Conservation (phyloP, 2,113 vertebrate species). For the Psilopsiagon aymara region DNA sequence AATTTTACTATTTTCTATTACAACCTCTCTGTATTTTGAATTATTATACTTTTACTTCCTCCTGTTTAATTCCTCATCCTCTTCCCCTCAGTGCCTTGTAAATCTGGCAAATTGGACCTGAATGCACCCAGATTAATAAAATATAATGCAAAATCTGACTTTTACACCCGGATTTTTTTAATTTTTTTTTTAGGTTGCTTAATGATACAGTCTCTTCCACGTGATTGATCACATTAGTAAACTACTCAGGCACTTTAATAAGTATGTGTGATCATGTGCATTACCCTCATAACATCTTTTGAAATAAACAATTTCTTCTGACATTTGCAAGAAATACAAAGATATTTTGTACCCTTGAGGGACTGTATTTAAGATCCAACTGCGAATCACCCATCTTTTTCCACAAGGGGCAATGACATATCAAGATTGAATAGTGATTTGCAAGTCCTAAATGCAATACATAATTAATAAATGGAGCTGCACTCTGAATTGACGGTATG, state of each 20-base stretch:
- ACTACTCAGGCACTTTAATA: background rate
- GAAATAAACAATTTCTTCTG: background rate
- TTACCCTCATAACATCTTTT: background rate
- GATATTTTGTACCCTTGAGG: background rate
- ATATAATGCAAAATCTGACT: background rate
- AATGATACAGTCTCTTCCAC: background rate
- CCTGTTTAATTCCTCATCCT: background rate
- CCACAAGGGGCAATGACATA: background rate
- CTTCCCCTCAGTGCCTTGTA: background rate
- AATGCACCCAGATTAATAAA: background rate
- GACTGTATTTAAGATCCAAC: background rate
- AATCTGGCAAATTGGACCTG: background rate
- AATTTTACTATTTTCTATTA: background rate
- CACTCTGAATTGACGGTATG: background rate
- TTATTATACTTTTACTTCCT: background rate
- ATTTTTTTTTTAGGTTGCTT: background rate
- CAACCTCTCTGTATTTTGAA: background rate
- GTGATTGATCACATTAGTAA: background rate
- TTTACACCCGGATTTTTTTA: background rate
- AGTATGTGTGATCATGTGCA: background rate
- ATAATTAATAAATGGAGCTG: background rate
- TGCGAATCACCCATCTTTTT: background rate
- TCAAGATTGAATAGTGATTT: background rate
- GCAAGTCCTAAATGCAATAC: background rate
- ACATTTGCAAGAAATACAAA: background rate